Evolutionary conservation across 2,113 vertebrate genomes (phyloP).

Genomic region (Cyphomyrus plagiostoma): DNA sequence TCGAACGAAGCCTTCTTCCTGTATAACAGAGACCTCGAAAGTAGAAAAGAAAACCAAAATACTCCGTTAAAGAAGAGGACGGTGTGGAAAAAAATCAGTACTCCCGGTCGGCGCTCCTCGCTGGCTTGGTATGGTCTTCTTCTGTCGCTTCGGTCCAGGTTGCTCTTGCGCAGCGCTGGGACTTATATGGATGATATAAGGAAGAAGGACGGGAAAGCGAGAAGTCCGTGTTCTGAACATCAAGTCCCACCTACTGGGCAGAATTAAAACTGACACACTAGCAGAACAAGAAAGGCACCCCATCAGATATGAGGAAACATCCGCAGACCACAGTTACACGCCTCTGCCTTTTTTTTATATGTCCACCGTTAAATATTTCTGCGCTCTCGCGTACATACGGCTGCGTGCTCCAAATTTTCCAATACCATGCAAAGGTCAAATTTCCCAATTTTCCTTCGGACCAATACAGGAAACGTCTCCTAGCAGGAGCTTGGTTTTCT

Average conservation of each 20-base stretch:
- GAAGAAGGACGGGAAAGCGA: constrained; percentile 53
- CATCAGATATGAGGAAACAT: constrained; percentile 22
- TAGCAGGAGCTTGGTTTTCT: not conserved
- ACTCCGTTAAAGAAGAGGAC: constrained; percentile 49
- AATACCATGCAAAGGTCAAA: not conserved
- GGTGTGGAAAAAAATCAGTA: constrained; percentile 24
- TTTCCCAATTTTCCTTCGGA: not conserved
- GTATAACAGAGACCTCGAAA: constrained; percentile 44
- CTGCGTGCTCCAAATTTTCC: not conserved
- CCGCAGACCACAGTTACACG: constrained; percentile 1
- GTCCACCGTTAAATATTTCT: not conserved
- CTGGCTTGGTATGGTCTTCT: constrained; percentile 52
- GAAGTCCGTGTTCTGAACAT: constrained; percentile 73
- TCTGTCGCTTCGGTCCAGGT: constrained; percentile 34
- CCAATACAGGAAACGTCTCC: not conserved
- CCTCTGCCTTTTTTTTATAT: not conserved
- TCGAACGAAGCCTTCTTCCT: constrained; percentile 55
- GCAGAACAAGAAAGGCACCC: constrained; percentile 55
- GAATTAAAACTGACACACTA: constrained; percentile 87
- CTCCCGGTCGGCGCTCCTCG: constrained; percentile 47
- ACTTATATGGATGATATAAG: constrained; percentile 71
- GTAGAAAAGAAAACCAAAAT: constrained; percentile 32
- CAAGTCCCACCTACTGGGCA: constrained; percentile 92
- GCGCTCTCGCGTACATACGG: not conserved
- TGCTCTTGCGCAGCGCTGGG: constrained; percentile 51